Evolutionary conservation across 2,888 invertebrate species (phyloP), one percentile per base, ranked within the genome.

Genomic region (Gortyna flavago): DNA sequence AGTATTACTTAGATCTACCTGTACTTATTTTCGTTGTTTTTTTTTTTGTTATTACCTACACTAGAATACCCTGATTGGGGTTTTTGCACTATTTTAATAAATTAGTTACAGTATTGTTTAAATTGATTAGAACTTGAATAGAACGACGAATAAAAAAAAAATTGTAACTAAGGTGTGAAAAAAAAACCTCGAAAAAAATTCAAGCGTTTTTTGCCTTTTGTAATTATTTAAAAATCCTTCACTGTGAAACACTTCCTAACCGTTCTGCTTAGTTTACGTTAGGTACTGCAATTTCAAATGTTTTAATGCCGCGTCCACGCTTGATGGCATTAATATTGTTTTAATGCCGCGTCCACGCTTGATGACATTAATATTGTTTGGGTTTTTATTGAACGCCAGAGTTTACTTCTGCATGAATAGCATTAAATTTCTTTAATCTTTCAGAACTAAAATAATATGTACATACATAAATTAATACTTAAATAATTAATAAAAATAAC

Each of bases 311-410:
- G 2, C 16, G 18, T 51, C 54, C 8, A 44, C 29, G 54, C 21
- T 65, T 77, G 35, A n/a, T 9, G 18, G 13, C 41, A 76, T 51
- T 41, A 1, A 18, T 29, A 75, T 5, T 38, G 13, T 76, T 75
- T 48, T 25, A 25, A 38, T 29, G 9, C 32, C 32, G 2, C 16
- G 18, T 51, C 54, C 7, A 44, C 35, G 54, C 21, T 65, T 77
- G 32, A n/a, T 9, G 18, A 8, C 38, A 76, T 41, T 41, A 1
- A 18, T 29, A 75, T 6, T 41, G 13, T 32, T 62, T 54, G 7
- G 16, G 4, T 57, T 76, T 75, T 64, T 8, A 6, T 21, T 8
- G 16, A 11, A 48, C 29, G 18, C 13, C 6, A 25, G 13, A 21
- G 18, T 72, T n/a, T 69, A 25, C 25, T 25, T 29, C 9, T 13